Evolutionary conservation across 2,113 vertebrate genomes (phyloP).

Genomic region (Gila orcuttii): DNA sequence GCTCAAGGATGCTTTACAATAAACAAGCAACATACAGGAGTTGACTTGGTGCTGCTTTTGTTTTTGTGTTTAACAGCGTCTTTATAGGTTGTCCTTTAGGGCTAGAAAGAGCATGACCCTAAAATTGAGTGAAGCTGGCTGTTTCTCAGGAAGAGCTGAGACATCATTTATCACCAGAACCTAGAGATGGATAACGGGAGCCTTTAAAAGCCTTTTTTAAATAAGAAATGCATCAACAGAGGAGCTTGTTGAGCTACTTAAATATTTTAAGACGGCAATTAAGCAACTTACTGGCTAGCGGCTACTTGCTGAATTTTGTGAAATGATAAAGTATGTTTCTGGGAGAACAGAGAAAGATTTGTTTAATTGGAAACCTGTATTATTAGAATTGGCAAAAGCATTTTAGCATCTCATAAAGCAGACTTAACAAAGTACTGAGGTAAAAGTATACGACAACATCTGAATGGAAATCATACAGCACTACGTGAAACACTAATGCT

Average conservation of each 20-base stretch:
- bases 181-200: neutral
- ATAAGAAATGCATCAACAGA: neutral
- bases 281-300: neutral
- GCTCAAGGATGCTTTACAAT: too few relatives aligned
- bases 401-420: neutral
- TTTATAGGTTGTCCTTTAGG: neutral
- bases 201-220: neutral
- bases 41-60: neutral
- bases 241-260: neutral
- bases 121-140: neutral
- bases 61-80: neutral
- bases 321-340: neutral
- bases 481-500: neutral
- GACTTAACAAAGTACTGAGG: constrained; percentile 7
- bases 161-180: neutral
- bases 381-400: neutral
- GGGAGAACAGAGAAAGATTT: neutral
- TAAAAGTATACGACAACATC: neutral
- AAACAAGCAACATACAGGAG: neutral
- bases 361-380: neutral
- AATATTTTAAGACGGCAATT: neutral
- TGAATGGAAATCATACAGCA: neutral
- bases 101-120: neutral
- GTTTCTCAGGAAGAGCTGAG: neutral
- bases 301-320: neutral